Evolutionary conservation across 2,888 invertebrate species (phyloP).

Genomic region (Microplitis manilae): DNA sequence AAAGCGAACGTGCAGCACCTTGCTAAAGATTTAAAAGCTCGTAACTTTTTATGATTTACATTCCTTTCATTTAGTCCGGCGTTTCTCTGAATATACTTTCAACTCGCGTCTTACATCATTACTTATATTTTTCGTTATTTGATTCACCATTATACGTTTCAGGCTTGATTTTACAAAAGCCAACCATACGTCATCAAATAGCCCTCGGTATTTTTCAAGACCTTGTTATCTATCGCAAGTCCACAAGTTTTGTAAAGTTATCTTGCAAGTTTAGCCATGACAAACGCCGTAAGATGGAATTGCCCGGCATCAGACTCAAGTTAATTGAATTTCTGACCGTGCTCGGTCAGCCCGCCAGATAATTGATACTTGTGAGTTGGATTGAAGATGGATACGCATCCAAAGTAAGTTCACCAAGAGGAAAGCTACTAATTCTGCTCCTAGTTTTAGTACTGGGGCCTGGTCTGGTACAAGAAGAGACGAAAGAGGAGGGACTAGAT

Average conservation of each 20-base stretch:
- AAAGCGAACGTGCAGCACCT: conserved; percentile 71
- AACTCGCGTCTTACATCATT: conserved; percentile 37
- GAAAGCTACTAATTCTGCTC: neutral
- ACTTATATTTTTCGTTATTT: conserved; percentile 30
- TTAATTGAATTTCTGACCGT: conserved; percentile 46
- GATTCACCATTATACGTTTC: conserved; percentile 39
- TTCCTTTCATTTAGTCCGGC: conserved; percentile 71
- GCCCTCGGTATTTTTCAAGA: too few relatives aligned
- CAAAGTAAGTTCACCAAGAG: conserved; percentile 7
- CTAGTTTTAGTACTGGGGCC: neutral
- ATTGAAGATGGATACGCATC: conserved; percentile 17
- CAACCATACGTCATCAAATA: neutral
- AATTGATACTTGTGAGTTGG: conserved; percentile 40
- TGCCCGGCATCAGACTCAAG: conserved; percentile 25
- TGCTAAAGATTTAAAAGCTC: conserved; percentile 72
- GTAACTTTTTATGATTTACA: conserved; percentile 72
- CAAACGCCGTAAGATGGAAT: conserved; percentile 2
- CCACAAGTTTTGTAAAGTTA: too few relatives aligned
- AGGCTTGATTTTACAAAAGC: neutral
- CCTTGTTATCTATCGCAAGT: too few relatives aligned
- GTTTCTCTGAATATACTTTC: conserved; percentile 62
- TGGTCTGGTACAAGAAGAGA: neutral
- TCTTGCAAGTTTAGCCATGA: conserved; percentile 8
- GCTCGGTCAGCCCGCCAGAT: conserved; percentile 43
- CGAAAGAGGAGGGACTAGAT: neutral